Evolutionary conservation across 2,113 vertebrate species (phyloP), one percentile per base, ranked within the genome.

Genomic region (Oreochromis niloticus): DNA sequence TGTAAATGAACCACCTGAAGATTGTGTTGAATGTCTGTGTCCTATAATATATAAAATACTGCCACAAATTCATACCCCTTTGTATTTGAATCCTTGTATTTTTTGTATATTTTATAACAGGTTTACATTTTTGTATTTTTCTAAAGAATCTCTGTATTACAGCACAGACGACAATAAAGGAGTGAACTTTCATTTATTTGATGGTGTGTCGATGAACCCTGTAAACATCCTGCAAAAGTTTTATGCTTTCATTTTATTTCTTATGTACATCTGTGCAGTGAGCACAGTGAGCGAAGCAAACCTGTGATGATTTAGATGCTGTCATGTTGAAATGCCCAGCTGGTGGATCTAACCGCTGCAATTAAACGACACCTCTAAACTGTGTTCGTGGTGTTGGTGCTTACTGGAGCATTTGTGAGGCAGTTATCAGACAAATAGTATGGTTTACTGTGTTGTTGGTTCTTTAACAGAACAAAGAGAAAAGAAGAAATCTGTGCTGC

Each of bases 61-160:
- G 80, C 22, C 81, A 41, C 24, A 82, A 50, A 84, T 81, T 85
- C 82, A 87, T 85, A 83, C 63, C 39, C 61, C 75, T 88, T 85
- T 89, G 86, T 95, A 86, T 95, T 90, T 95, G 86, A 89, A 87
- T 71, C 24, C 56, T 73, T 95, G 86, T 94, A 87, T 87, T 90
- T 93, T 93, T 92, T 96, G 90, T 94, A 95, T 93, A 90, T 95
- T 95, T 95, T 91, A 61, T 90, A 87, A 92, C 91, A 91, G 59
- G 73, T 86, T 79, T 84, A 89, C 27, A 46, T 68, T 50, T 94
- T 95, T 94, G 84, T 91, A 94, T 93, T 94, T 91, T 85, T 86
- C 68, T 85, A 88, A 89, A 83, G 68, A 71, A 55, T 91, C 83
- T 84, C 59, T 92, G 87, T 95, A 89, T 92, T 79, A 88, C 80